Evolutionary conservation across 2,888 invertebrate species (phyloP).

Genomic region (Arctia plantaginis): DNA sequence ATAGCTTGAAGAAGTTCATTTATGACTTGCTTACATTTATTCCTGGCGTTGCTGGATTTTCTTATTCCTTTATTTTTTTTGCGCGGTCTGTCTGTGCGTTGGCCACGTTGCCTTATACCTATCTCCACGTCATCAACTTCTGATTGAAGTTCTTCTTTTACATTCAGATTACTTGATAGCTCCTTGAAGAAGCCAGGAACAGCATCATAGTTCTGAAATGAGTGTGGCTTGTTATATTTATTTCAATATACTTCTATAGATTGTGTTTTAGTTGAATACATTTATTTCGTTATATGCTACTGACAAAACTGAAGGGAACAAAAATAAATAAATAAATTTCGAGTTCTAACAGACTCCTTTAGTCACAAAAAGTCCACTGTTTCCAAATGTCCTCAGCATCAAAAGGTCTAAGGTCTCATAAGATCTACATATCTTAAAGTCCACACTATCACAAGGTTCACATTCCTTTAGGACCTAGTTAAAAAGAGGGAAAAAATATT

Average conservation of each 20-base stretch:
- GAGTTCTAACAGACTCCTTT: too few relatives aligned
- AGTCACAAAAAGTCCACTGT: too few relatives aligned
- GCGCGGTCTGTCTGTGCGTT: slow-evolving; percentile 70
- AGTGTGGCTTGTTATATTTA: neutral
- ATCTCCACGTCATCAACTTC: slow-evolving; percentile 56
- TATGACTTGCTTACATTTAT: slow-evolving; percentile 67
- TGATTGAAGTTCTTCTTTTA: slow-evolving; percentile 65
- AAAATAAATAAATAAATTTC: too few relatives aligned
- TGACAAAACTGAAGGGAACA: too few relatives aligned
- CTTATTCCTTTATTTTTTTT: slow-evolving; percentile 42
- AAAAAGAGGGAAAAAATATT: too few relatives aligned
- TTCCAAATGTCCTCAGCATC: too few relatives aligned
- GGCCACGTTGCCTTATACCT: slow-evolving; percentile 66
- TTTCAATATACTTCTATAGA: neutral
- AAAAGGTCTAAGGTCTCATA: too few relatives aligned
- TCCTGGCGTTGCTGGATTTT: slow-evolving; percentile 48
- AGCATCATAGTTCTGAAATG: slow-evolving; percentile 43
- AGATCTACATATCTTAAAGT: too few relatives aligned
- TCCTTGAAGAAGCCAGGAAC: slow-evolving; percentile 36
- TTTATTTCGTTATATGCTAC: too few relatives aligned
- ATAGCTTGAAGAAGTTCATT: slow-evolving; percentile 71
- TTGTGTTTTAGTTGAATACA: too few relatives aligned
- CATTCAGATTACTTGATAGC: slow-evolving; percentile 25
- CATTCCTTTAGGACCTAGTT: too few relatives aligned
- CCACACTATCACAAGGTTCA: too few relatives aligned